Evolutionary conservation across 2,888 invertebrate species (phyloP).

Genomic region (Microctonus brassicae): DNA sequence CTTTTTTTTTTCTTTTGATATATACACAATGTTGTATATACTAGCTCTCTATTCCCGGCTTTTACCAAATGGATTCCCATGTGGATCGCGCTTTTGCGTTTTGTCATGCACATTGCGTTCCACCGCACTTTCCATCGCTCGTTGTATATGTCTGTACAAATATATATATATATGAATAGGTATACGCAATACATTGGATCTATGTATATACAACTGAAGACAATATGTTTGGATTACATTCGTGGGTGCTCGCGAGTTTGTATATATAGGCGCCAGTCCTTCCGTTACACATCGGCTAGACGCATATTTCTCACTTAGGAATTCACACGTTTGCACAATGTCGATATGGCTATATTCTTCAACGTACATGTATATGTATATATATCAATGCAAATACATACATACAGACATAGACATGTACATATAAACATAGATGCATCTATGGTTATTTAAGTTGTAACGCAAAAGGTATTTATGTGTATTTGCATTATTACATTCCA

Average conservation of each 20-base stretch:
- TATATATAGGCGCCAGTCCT: constrained; percentile 38
- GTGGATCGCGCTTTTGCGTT: constrained; percentile 9
- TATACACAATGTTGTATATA: constrained; percentile 1
- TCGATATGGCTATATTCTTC: constrained; percentile 18
- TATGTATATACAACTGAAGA: constrained; percentile 37
- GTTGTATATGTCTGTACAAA: constrained; percentile 8
- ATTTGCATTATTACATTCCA: too few relatives aligned
- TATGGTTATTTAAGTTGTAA: too few relatives aligned
- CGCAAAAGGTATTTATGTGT: too few relatives aligned
- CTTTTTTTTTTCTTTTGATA: background rate
- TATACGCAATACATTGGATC: constrained; percentile 5
- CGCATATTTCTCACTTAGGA: constrained; percentile 52
- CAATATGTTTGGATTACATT: constrained; percentile 50
- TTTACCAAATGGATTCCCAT: constrained; percentile 35
- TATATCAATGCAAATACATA: constrained; percentile 24
- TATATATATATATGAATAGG: background rate
- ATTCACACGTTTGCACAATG: constrained; percentile 39
- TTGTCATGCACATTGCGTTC: constrained; percentile 13
- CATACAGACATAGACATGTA: background rate
- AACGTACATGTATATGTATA: too few relatives aligned
- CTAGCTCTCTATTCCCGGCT: constrained; percentile 23
- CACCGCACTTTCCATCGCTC: constrained; percentile 14
- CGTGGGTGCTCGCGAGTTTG: constrained; percentile 31
- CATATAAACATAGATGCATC: too few relatives aligned
- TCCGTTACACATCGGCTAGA: constrained; percentile 45